Evolutionary conservation across 2,113 vertebrate species (phyloP).

Genomic region (Electrona antarctica): DNA sequence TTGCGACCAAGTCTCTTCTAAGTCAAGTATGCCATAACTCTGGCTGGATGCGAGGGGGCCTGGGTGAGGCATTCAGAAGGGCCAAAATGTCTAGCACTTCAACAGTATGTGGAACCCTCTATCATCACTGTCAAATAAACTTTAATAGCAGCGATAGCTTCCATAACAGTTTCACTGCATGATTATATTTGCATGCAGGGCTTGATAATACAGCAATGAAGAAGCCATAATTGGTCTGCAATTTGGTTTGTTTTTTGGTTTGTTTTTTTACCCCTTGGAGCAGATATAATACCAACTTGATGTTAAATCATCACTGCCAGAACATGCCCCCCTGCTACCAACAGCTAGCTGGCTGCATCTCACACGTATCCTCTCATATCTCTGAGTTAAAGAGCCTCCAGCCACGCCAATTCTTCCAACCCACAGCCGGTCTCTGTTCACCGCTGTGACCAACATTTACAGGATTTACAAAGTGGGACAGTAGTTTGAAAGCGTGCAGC

Average conservation of each 20-base stretch:
- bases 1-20: constrained; percentile 38
- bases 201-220: constrained; percentile 34
- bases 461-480: neutral
- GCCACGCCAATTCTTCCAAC: neutral
- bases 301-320: neutral
- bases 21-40: constrained; percentile 58
- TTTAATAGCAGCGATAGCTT: constrained; percentile 8
- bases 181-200: constrained; percentile 21
- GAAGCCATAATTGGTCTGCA: constrained; percentile 26
- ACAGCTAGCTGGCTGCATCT: neutral
- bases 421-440: neutral
- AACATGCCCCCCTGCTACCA: neutral
- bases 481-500: too few relatives aligned
- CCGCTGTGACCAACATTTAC: neutral
- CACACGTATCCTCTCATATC: neutral
- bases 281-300: constrained; percentile 11
- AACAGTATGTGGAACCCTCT: constrained; percentile 7
- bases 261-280: neutral
- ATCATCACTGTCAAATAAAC: constrained; percentile 29
- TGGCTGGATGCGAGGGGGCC: constrained; percentile 4
- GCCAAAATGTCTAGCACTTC: constrained; percentile 34
- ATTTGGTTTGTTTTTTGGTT: neutral
- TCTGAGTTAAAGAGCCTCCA: neutral
- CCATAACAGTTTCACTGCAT: constrained; percentile 12
- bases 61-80: neutral